phyloP scores from a whole-genome alignment of 2,113 vertebrate genomes.

The Peromyscus maniculatus region DNA sequence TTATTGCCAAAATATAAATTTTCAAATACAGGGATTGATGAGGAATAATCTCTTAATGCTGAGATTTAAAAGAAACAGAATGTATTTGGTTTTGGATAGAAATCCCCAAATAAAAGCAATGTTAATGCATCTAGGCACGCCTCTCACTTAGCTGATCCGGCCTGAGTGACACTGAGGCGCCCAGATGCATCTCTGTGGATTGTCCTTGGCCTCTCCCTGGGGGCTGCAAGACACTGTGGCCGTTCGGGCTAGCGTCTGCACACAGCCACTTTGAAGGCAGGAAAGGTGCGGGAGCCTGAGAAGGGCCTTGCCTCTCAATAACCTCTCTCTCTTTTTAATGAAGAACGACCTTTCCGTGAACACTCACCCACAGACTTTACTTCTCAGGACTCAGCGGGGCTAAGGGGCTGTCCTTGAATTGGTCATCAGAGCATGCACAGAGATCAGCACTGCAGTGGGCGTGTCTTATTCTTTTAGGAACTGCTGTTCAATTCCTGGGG shows the following conservation, averaged over 20 bases:
- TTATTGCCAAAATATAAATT: conserved; percentile 40
- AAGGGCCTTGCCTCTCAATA: not conserved
- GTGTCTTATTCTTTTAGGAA: not conserved
- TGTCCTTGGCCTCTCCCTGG: not conserved
- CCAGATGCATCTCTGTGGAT: not conserved
- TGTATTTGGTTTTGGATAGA: not conserved
- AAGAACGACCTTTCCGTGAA: not conserved
- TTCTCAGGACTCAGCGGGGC: not conserved
- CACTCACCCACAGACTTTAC: not conserved
- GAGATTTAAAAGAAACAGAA: not conserved
- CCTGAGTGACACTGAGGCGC: not conserved
- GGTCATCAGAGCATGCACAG: not conserved
- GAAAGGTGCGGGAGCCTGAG: not conserved
- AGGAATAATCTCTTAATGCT: not conserved
- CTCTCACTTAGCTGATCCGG: not conserved
- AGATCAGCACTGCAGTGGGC: not conserved
- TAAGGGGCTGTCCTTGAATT: not conserved
- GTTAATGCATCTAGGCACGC: not conserved
- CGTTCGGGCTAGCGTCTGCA: not conserved
- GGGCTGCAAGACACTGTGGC: not conserved
- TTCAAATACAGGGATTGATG: conserved; percentile 29
- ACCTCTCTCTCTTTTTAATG: not conserved
- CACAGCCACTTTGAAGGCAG: not conserved
- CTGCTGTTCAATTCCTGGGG: not conserved
- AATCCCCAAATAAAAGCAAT: not conserved